Evolutionary conservation across 1,140 invertebrate species (phyloP).

Genomic region (Oppia nitens): DNA sequence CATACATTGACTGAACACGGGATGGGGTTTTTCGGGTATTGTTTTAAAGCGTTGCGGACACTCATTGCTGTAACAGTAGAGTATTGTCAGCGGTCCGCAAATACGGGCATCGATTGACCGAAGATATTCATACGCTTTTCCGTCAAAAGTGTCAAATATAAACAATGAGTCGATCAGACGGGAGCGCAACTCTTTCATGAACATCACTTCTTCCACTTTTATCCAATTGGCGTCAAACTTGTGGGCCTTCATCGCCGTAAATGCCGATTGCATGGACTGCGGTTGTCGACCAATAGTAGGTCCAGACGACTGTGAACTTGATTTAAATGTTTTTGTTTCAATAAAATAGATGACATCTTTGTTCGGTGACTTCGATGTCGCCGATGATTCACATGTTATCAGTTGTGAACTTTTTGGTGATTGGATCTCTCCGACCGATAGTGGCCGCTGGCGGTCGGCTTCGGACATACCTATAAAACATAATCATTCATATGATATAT

Average conservation of each 20-base stretch:
- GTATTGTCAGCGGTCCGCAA: background rate
- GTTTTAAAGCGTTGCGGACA: background rate
- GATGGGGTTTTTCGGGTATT: background rate
- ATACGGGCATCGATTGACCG: background rate
- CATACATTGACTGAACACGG: constrained; percentile 10
- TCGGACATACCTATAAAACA: no score
- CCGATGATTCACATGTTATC: no score
- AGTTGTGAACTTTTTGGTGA: no score
- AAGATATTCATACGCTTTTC: background rate
- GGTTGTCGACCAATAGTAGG: background rate
- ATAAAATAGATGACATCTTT: no score
- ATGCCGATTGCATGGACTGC: background rate
- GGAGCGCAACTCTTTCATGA: background rate
- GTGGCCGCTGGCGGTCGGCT: no score
- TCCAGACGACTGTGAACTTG: no score
- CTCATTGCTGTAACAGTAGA: constrained; percentile 1
- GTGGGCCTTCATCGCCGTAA: background rate
- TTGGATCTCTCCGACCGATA: no score
- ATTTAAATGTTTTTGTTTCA: no score
- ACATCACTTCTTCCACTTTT: background rate
- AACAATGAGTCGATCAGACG: background rate
- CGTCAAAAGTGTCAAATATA: background rate
- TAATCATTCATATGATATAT: no score
- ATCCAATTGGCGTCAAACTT: background rate
- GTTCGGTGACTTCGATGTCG: no score